phyloP scores from a whole-genome alignment of 2,888 invertebrate genomes.

The Epistrophe grossulariae region DNA sequence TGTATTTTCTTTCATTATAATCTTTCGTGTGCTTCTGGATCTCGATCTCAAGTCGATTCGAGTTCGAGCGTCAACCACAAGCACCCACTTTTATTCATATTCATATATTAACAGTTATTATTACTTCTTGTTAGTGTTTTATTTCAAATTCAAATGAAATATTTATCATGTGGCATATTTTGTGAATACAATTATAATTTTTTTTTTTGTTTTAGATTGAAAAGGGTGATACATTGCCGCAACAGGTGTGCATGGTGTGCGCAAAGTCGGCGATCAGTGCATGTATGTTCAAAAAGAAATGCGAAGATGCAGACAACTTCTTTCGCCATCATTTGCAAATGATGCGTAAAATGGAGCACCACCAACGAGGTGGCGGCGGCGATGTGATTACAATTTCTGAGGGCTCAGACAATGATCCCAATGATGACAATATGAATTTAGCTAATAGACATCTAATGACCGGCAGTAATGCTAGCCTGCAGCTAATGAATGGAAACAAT shows the following conservation, averaged over 20 bases:
- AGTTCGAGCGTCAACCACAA: conserved; percentile 3
- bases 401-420: conserved; percentile 69
- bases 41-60: conserved; percentile 1
- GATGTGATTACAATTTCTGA: conserved; percentile 75
- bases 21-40: conserved; percentile 14
- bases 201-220: conserved; percentile 80
- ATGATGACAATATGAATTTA: conserved; percentile 34
- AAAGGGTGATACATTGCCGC: conserved; percentile 82
- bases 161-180: conserved; percentile 55
- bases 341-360: conserved; percentile 80
- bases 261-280: conserved; percentile 82
- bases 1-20: conserved; percentile 33
- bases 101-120: conserved; percentile 67
- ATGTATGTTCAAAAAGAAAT: conserved; percentile 82
- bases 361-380: conserved; percentile 41
- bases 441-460: conserved; percentile 3
- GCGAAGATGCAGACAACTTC: conserved; percentile 83
- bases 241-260: conserved; percentile 82
- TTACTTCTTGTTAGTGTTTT: conserved; percentile 22
- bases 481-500: conserved; percentile 57
- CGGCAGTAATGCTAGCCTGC: conserved; percentile 46
- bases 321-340: conserved; percentile 82
- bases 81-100: conserved; percentile 32
- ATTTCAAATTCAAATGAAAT: conserved; percentile 36
- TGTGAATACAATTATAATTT: conserved; percentile 41